Evolutionary conservation across 1,140 invertebrate species (phyloP).

Genomic region (Brachionus paranguensis): DNA sequence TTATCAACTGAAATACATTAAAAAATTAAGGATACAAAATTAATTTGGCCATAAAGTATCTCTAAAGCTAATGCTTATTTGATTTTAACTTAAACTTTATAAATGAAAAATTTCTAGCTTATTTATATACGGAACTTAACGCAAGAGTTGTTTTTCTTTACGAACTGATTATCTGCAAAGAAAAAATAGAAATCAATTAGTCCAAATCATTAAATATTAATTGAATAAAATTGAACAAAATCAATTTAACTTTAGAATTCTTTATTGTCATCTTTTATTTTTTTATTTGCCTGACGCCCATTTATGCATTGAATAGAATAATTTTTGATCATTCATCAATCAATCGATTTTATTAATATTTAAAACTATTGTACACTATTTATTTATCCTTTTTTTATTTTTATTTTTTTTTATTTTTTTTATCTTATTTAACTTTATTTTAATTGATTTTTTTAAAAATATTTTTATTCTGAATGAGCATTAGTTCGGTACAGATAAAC

Average conservation of each 20-base stretch:
- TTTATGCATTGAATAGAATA: neutral
- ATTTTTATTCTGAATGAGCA: no score
- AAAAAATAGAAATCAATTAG: slow-evolving; percentile 3
- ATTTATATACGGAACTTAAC: slow-evolving; percentile 4
- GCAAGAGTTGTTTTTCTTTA: neutral
- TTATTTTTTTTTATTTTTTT: no score
- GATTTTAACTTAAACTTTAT: neutral
- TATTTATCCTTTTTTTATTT: no score
- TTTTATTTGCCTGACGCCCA: neutral
- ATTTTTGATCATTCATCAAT: neutral
- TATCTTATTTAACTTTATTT: no score
- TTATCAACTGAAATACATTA: no score
- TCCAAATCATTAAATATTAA: neutral
- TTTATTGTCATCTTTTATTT: neutral
- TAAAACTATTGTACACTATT: neutral
- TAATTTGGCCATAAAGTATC: no score
- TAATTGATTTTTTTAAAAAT: no score
- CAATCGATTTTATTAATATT: neutral
- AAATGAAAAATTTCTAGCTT: neutral
- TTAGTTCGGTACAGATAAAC: no score
- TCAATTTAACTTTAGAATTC: neutral
- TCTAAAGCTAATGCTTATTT: neutral
- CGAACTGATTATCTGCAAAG: neutral
- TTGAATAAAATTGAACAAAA: neutral
- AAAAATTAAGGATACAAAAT: no score